Percentiles rank a stretch among this genome's conserved stretches.
Conservation (phyloP, 1,140 invertebrate species). For the Monomorium pharaonis region DNA sequence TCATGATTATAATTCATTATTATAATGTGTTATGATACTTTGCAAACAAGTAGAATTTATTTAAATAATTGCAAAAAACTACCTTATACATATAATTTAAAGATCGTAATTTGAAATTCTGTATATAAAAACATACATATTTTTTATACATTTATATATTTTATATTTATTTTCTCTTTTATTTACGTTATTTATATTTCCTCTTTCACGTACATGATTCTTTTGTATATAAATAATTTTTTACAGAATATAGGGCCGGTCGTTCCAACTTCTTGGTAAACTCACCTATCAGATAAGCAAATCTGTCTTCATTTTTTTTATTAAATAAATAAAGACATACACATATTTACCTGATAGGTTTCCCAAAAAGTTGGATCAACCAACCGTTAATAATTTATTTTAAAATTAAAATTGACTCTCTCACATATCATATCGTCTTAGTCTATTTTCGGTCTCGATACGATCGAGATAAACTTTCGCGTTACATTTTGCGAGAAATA, state of each 20-base stretch:
- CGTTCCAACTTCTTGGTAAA: too few species aligned
- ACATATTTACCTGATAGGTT: too few species aligned
- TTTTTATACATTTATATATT: background rate
- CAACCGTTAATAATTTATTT: too few species aligned
- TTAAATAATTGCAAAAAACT: background rate
- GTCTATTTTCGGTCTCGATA: background rate
- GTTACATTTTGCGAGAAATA: constrained; percentile 29
- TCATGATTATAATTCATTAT: background rate
- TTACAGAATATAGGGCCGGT: background rate
- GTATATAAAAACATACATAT: background rate
- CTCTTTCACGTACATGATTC: background rate
- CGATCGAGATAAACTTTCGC: constrained; percentile 9
- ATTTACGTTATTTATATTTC: background rate
- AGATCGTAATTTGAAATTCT: background rate
- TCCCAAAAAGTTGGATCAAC: too few species aligned
- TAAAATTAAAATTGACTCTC: background rate
- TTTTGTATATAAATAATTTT: background rate
- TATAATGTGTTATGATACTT: background rate
- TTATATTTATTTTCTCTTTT: background rate
- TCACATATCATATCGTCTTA: background rate
- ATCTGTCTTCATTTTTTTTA: too few species aligned
- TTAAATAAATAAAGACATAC: too few species aligned
- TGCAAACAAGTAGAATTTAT: background rate
- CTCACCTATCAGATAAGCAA: too few species aligned
- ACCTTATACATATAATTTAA: background rate